phyloP scores from a whole-genome alignment of 2,113 vertebrate genomes.

The Austrofundulus limnaeus region DNA sequence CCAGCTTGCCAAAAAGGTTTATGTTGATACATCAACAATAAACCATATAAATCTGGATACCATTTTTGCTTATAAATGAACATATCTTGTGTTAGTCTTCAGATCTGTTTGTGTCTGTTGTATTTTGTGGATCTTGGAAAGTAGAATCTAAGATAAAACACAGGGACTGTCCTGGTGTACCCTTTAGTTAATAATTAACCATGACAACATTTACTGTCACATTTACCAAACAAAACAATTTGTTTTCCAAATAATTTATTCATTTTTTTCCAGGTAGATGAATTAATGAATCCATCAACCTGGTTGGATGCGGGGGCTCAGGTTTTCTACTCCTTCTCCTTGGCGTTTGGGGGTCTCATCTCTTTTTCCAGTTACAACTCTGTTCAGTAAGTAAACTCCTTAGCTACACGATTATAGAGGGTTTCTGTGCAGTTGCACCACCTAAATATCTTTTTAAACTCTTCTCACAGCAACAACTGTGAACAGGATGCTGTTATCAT shows the following conservation, averaged over 20 bases:
- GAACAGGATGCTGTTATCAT: conserved; percentile 90
- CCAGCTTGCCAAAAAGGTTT: background rate
- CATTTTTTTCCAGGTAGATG: conserved; percentile 77
- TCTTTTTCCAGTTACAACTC: conserved; percentile 99
- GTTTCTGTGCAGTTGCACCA: background rate
- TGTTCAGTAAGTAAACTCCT: conserved; percentile 86
- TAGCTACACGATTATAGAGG: background rate
- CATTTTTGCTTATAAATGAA: background rate
- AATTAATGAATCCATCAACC: conserved; percentile 87
- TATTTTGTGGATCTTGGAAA: background rate
- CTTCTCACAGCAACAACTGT: conserved; percentile 88
- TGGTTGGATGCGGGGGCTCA: conserved; percentile 96
- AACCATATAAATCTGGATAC: background rate
- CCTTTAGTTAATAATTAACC: conserved; percentile 18
- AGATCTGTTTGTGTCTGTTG: background rate
- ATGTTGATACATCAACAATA: background rate
- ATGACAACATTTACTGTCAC: too few relatives aligned
- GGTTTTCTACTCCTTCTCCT: conserved; percentile 94
- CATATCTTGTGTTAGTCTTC: background rate
- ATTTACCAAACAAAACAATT: too few relatives aligned
- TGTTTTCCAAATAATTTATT: too few relatives aligned
- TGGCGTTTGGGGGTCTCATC: conserved; percentile 96
- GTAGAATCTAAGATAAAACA: background rate
- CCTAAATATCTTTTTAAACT: background rate
- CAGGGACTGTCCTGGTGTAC: background rate